phyloP scores from a whole-genome alignment of 2,888 invertebrate species.

The Cremastinae sp. region DNA sequence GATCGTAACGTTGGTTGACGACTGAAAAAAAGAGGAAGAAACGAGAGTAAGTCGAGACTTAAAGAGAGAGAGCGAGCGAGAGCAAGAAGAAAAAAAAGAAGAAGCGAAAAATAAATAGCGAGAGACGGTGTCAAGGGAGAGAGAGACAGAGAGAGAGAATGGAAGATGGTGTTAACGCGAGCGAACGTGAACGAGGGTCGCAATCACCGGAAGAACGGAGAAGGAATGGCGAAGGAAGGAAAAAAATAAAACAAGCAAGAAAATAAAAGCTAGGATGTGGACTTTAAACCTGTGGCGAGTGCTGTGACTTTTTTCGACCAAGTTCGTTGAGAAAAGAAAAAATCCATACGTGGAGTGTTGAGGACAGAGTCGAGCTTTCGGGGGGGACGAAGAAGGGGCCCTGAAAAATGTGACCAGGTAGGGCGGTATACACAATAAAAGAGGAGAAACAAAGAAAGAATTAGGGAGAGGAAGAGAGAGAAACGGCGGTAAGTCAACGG shows the following conservation, averaged over 20 bases:
- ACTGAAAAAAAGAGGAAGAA: constrained; percentile 77
- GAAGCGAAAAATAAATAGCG: constrained; percentile 7
- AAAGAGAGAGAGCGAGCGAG: constrained; percentile 19
- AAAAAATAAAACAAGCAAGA: too few species aligned
- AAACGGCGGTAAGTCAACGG: constrained; percentile 52
- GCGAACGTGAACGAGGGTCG: too few species aligned
- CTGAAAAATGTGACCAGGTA: constrained; percentile 30
- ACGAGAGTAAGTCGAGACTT: not conserved
- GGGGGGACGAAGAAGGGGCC: constrained; percentile 24
- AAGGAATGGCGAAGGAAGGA: too few species aligned
- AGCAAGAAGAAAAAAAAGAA: not conserved
- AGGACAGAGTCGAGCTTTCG: constrained; percentile 28
- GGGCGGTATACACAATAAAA: too few species aligned
- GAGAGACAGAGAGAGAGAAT: too few species aligned
- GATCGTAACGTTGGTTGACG: constrained; percentile 82
- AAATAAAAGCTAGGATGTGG: constrained; percentile 10
- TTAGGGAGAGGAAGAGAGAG: constrained; percentile 5
- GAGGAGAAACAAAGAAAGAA: not conserved
- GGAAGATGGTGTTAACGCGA: too few species aligned
- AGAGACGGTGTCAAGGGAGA: constrained; percentile 1
- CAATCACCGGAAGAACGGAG: too few species aligned
- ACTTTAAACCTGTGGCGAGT: not conserved
- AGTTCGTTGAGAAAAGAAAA: constrained; percentile 6
- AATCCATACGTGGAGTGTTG: constrained; percentile 11
- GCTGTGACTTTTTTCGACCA: not conserved